A percentile compares a stretch with the other conserved stretches of the same genome.
These are phyloP conservation scores for Acleris sparsana DNA, from an alignment of 2,888 invertebrate species.

Conservation along the genomic window DNA sequence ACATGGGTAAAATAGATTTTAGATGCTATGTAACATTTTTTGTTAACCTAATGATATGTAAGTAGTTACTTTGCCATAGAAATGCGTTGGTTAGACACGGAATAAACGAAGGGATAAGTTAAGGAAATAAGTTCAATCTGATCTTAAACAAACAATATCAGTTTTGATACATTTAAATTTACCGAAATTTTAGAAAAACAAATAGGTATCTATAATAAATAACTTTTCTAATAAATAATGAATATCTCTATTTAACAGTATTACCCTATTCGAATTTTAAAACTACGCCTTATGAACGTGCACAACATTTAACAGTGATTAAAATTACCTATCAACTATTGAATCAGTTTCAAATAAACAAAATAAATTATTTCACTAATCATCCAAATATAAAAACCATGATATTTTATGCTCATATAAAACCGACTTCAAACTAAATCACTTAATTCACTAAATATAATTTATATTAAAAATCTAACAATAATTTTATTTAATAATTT, in stretches of 20 bases:
- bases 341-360: constrained; percentile 69
- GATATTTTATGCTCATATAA: constrained; percentile 12
- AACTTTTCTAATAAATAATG: constrained; percentile 35
- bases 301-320: constrained; percentile 84
- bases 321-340: constrained; percentile 73
- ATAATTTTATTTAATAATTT: constrained; percentile 54
- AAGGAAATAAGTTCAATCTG: constrained; percentile 10
- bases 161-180: constrained; percentile 4
- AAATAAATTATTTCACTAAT: constrained; percentile 43
- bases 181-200: constrained; percentile 13
- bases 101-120: constrained; percentile 36
- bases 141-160: not conserved
- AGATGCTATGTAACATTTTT: constrained; percentile 36
- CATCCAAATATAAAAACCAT: constrained; percentile 6
- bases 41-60: constrained; percentile 37
- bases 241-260: constrained; percentile 68
- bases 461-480: constrained; percentile 49
- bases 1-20: constrained; percentile 55
- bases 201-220: constrained; percentile 1
- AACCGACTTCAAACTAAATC: constrained; percentile 6
- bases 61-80: constrained; percentile 50
- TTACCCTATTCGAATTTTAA: constrained; percentile 69
- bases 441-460: constrained; percentile 4
- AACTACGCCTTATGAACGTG: constrained; percentile 74
- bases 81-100: constrained; percentile 41